Base-by-base conservation (phyloP, 2,888 invertebrate genomes). In the Pyrgus malvae region DNA sequence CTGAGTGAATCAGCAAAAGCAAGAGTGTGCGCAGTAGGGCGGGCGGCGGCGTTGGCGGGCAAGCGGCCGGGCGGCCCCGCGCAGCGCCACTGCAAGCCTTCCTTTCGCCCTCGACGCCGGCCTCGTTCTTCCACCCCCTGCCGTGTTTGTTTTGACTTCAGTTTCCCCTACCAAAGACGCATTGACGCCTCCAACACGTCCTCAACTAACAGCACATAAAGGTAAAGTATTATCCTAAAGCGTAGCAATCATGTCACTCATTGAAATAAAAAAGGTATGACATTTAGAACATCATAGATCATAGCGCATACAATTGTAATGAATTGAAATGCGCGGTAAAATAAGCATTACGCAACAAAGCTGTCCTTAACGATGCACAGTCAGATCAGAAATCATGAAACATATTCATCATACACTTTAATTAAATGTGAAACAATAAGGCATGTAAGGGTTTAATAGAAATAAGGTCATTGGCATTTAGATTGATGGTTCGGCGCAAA, bases 21-120 rank as follows among this genome's bases (percentile, higher is more conserved):
- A n/a, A n/a, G n/a, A n/a, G 48, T 57, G 67, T 78, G 83, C 81
- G 83, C 83, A 79, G 70, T 64, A 56, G 60, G 67, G 61, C 59
- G 57, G 60, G 60, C 48, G 48, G 48, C 6, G n/a, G n/a, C n/a
- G n/a, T n/a, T n/a, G n/a, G n/a, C n/a, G n/a, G n/a, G n/a, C n/a
- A n/a, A n/a, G n/a, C n/a, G n/a, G n/a, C n/a, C n/a, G n/a, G n/a
- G n/a, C n/a, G n/a, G n/a, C n/a, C n/a, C n/a, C n/a, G n/a, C n/a
- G n/a, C n/a, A n/a, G n/a, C n/a, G n/a, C n/a, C n/a, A 78, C 66
- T 73, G 64, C 64, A 65, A 66, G 66, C 62, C 64, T 66, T 66
- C 68, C 66, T 65, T 65, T 76, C 72, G 73, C 73, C 70, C 64
- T 57, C 65, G 64, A 58, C 69, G 64, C 73, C 63, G 72, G 69